Base-by-base conservation (phyloP, 2,888 invertebrate species). In the Slavum lentiscoides region DNA sequence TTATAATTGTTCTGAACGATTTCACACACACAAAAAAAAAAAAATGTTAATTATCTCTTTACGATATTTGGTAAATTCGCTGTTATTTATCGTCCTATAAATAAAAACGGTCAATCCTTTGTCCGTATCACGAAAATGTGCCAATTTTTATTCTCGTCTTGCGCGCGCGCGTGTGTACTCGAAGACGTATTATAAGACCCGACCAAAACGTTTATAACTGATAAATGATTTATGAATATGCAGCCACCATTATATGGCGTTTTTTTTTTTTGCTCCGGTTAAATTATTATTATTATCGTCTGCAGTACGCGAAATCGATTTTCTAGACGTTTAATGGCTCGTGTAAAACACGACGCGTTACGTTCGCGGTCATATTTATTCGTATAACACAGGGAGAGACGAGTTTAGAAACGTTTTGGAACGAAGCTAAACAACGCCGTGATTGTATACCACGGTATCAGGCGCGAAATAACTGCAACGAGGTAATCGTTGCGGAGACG, bases 161-260 rank as follows among this genome's bases (percentile, higher is more conserved):
- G 17, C 64, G n/a, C 6, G 30, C 13, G 17, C 64, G n/a, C 6
- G 30, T 2, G 30, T 13, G 17, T 64, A n/a, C 19, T 30, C n/a
- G 8, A 11, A n/a, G 17, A 58, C 58, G 23, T 49, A 76, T 76
- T 61, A 61, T 49, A 30, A 30, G 1, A 43, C n/a, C 59, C 17
- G 19, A 43, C 11, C 53, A n/a, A 59, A 67, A 67, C 19, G 23
- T 67, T 59, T 68, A n/a, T n/a, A 68, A 67, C 23, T 7, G 11
- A 75, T 67, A 58, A 43, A 66, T 66, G 39, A 67, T 67, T 67
- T 67, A 75, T 59, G 59, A 75, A 43, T 23, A 2, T 4, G 30
- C 13, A 0, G 17, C 73, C 13, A 13, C 19, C 21, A n/a, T 15
- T 30, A 30, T n/a, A n/a, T n/a, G n/a, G 17, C 19, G 58, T 61